Base-by-base conservation (phyloP, 2,888 invertebrate genomes). In the Melanostoma scalare region DNA sequence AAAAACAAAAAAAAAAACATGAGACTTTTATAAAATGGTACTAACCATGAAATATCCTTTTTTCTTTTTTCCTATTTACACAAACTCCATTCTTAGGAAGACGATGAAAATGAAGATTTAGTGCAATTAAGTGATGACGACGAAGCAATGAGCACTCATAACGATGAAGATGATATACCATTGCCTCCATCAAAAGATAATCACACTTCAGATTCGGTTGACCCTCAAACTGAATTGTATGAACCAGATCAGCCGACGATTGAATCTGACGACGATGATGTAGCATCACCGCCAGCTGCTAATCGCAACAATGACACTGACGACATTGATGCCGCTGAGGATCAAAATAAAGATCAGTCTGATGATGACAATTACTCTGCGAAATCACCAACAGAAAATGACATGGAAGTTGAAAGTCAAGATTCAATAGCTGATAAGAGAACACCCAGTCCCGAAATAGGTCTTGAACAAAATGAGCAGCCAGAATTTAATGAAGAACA, bases 11-110 rank as follows among this genome's bases (percentile, higher is more conserved):
- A 52, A 69, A 65, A 69, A 50, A 9, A 60, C 63, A 85, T 84
- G 79, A 73, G 63, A 69, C 75, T 36, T 84, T 73, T 77, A 69
- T 78, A 48, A 38, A 77, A 75, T 86, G 85, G 76, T 92, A 92
- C 67, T 92, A 93, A 90, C 93, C 86, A 92, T 93, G 87, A 92
- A 92, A 88, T 91, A 93, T 87, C 92, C 91, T 87, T 91, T 92
- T 87, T 86, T 85, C 88, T 90, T 91, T 86, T 90, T 92, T 89
- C 88, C 88, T 88, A 89, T 89, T 88, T 85, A 87, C 86, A 86
- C 92, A 93, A 87, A 92, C 92, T 88, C 92, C 87, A 87, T 88
- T 87, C 87, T 87, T 87, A 91, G 91, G 91, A 93, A 84, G 93
- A 93, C 86, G 92, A 91, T 86, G 90, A 89, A 87, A 90, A 91